Evolutionary conservation across 2,797 vertebrate genomes (phyloP).

Genomic region (Diplodus puntazzo): DNA sequence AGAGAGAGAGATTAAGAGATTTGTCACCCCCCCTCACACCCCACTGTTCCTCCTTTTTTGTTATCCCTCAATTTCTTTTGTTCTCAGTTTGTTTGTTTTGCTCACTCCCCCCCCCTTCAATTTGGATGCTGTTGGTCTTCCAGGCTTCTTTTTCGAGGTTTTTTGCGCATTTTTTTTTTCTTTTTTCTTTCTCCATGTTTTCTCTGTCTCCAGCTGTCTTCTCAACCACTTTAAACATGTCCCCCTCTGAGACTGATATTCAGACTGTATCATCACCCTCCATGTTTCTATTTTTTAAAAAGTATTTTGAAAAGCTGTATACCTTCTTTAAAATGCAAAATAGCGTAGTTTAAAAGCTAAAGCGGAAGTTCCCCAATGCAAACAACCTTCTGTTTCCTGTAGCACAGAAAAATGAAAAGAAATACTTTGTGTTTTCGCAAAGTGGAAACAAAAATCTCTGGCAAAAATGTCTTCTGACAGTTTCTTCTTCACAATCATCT

Average conservation of each 20-base stretch:
- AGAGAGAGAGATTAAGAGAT: slow-evolving; percentile 77
- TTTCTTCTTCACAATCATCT: background rate
- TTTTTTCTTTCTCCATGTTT: slow-evolving; percentile 8
- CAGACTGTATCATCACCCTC: slow-evolving; percentile 27
- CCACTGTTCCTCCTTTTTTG: slow-evolving; percentile 50
- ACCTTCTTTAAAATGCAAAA: slow-evolving; percentile 52
- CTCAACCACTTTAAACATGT: slow-evolving; percentile 6
- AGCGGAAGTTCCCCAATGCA: background rate
- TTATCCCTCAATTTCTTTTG: slow-evolving; percentile 53
- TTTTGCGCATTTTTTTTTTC: background rate
- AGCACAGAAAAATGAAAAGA: background rate
- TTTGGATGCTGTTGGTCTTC: slow-evolving; percentile 40
- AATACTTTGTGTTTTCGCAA: background rate
- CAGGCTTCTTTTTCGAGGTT: slow-evolving; percentile 3
- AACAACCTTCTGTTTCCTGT: background rate
- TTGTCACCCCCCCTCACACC: slow-evolving; percentile 48
- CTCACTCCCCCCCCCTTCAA: slow-evolving; percentile 15
- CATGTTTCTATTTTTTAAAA: background rate
- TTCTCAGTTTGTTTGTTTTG: slow-evolving; percentile 53
- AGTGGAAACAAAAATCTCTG: background rate
- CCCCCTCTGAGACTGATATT: slow-evolving; percentile 26
- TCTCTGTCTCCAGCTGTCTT: slow-evolving; percentile 7
- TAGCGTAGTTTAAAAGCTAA: background rate
- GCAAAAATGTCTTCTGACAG: background rate
- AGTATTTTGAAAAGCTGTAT: slow-evolving; percentile 8